Evolutionary conservation across 2,888 invertebrate genomes (phyloP), one percentile per base, ranked within the genome.

Genomic region (Zootermopsis nevadensis): DNA sequence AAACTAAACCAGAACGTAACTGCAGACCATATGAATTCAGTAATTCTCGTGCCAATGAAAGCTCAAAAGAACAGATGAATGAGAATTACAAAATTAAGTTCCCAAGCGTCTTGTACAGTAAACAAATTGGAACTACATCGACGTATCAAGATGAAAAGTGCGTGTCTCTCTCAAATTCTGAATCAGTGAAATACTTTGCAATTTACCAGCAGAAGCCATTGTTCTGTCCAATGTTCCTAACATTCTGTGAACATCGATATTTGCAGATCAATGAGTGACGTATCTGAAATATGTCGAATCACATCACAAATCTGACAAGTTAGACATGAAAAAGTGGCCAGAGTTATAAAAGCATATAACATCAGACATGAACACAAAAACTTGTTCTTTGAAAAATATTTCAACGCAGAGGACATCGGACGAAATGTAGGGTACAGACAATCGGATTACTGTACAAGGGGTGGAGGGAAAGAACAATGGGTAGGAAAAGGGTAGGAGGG

Each of bases 371-470:
- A 12, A 69, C 30, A 69, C 22, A 33, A 69, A 69, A 33, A 33
- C 69, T 33, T 33, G 0, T 15, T 22, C 69, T 22, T 69, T 31
- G 69, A 22, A 33, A 31, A 31, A 67, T 27, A 30, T 66, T 80
- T 33, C 27, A 19, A 27, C 38, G 10, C 53, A 53, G n/a, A 53
- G 19, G 33, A 55, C 79, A 15, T 19, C 7, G 7, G 22, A 66
- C 24, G 66, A 67, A 53, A 81, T 53, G 53, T 48, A 69, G 72
- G 31, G 81, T 48, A 80, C 22, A 72, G 72, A 81, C 81, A 72
- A 81, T 72, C 67, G 81, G 81, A 81, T 81, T 81, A 72, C 72
- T 22, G 81, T 72, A 38, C 8, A 53, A 67, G n/a, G 80, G 4
- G 48, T 48, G 48, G 55, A 53, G 42, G 7, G 27, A 60, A 27